Conservation (phyloP, 2,888 invertebrate genomes). For the Diachrysia chrysitis region DNA sequence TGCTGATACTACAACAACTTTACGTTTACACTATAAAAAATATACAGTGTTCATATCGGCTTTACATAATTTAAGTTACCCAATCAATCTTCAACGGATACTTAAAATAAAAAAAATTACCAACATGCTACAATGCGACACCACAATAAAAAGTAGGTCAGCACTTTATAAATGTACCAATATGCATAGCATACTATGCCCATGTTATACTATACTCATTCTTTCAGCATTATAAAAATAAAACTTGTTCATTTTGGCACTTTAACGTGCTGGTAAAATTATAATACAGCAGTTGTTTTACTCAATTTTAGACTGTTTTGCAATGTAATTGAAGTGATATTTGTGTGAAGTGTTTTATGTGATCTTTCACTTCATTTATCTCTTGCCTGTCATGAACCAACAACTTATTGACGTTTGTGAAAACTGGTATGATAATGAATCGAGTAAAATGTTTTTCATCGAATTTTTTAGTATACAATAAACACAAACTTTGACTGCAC, state of each 20-base stretch:
- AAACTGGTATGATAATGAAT: slow-evolving; percentile 10
- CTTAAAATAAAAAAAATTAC: slow-evolving; percentile 4
- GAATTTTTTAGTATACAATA: too few species aligned
- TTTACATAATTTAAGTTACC: background rate
- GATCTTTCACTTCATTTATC: slow-evolving; percentile 41
- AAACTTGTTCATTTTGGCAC: slow-evolving; percentile 62
- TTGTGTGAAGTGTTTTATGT: slow-evolving; percentile 22
- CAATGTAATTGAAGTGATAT: slow-evolving; percentile 35
- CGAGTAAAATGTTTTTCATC: background rate
- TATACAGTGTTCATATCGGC: background rate
- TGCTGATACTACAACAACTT: background rate
- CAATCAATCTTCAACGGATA: background rate
- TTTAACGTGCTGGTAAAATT: slow-evolving; percentile 49
- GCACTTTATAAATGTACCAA: slow-evolving; percentile 24
- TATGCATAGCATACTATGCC: slow-evolving; percentile 20
- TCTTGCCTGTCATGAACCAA: slow-evolving; percentile 26
- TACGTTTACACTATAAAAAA: background rate
- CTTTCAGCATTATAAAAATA: slow-evolving; percentile 58
- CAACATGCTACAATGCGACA: slow-evolving; percentile 13
- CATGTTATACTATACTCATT: slow-evolving; percentile 45
- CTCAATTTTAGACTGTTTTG: slow-evolving; percentile 41
- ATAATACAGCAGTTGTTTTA: slow-evolving; percentile 39
- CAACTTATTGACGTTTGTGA: slow-evolving; percentile 33
- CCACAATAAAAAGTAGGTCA: slow-evolving; percentile 44
- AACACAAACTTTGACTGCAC: too few species aligned